Conservation (phyloP, 35 echinoderm and acorn worm genomes). For the Stichopus chloronotus region DNA sequence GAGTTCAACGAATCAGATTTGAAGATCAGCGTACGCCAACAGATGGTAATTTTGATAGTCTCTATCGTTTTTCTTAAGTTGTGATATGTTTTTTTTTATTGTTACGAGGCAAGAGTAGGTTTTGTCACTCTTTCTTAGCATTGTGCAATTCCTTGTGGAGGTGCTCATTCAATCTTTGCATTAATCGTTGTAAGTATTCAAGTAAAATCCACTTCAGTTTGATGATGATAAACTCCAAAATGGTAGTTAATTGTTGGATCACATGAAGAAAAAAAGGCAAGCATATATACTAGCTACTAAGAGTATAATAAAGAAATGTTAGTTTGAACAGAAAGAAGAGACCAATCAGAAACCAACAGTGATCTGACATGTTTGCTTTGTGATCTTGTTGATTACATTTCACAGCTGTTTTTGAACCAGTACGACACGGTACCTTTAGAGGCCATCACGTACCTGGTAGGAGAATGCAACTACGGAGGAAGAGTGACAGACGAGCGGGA, state of each 20-base stretch:
- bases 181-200: neutral
- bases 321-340: no score
- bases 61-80: neutral
- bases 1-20: slow-evolving; percentile 99
- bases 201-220: no score
- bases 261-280: no score
- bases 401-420: slow-evolving; percentile 98
- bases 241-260: no score
- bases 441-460: slow-evolving; percentile 89
- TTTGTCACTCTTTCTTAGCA: neutral
- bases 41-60: slow-evolving; percentile 68
- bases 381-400: neutral
- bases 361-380: no score
- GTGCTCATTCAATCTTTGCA: neutral
- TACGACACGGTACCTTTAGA: slow-evolving; percentile 92
- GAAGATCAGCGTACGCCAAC: slow-evolving; percentile 96
- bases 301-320: no score
- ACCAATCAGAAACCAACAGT: no score
- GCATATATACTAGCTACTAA: no score
- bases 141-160: neutral
- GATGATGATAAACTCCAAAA: no score
- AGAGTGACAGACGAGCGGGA: slow-evolving; percentile 92
- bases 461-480: slow-evolving; percentile 98
- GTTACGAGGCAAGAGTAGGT: neutral
- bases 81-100: neutral